These are phyloP conservation scores for Schizopygopsis pylzovi DNA, from an alignment of 2,797 vertebrate genomes.

Conservation along the genomic window DNA sequence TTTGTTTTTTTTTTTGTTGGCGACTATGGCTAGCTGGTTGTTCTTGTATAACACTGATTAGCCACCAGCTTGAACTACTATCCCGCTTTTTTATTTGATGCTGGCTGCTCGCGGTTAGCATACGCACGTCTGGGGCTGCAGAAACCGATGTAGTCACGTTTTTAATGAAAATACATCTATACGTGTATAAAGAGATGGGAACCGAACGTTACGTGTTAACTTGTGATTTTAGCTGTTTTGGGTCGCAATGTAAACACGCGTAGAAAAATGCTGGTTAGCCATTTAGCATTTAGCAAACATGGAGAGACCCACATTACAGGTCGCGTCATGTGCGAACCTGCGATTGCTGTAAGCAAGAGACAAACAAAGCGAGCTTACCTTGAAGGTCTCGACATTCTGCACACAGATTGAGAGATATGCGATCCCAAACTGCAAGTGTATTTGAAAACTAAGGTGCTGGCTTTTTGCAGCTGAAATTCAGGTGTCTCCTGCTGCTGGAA, in stretches of 20 bases:
- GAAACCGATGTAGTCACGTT: too few species aligned
- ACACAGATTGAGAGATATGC: background rate
- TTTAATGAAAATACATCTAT: background rate
- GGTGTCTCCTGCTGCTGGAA: constrained; percentile 23
- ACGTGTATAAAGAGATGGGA: background rate
- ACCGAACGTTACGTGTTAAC: background rate
- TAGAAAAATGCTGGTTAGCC: constrained; percentile 41
- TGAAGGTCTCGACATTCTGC: constrained; percentile 60
- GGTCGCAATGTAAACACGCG: background rate
- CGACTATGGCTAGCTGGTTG: background rate
- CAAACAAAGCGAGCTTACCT: constrained; percentile 45
- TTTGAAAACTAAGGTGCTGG: background rate
- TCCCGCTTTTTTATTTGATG: constrained; percentile 45
- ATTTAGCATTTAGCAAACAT: constrained; percentile 52
- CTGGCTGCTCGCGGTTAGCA: constrained; percentile 23
- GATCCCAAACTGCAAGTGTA: background rate
- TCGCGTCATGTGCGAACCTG: constrained; percentile 35
- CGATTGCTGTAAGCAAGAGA: background rate
- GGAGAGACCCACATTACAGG: constrained; percentile 21
- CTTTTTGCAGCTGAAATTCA: constrained; percentile 29
- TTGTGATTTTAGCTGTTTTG: background rate
- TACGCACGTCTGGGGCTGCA: background rate
- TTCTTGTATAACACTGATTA: constrained; percentile 3
- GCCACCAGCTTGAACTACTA: constrained; percentile 2
- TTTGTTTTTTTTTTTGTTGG: fast-evolving